Percentiles rank a stretch among this genome's conserved stretches.
phyloP scores from a whole-genome alignment of 2,888 invertebrate genomes.

The Apomyelois bistriatella region DNA sequence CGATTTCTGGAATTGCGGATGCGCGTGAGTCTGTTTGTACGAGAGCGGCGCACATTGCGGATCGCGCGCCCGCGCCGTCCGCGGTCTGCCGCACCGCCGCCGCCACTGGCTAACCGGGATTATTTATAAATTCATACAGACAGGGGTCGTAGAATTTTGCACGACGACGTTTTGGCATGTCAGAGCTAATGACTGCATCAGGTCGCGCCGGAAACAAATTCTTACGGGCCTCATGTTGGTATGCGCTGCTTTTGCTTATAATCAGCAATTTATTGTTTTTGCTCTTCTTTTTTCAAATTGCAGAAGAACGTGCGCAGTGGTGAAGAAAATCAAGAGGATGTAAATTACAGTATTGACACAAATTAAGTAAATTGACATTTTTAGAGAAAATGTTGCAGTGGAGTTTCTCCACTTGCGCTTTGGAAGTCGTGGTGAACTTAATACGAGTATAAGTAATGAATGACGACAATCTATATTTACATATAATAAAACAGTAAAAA shows the following conservation, averaged over 20 bases:
- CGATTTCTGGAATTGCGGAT: slow-evolving; percentile 11
- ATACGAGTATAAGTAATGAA: too few species aligned
- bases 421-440: too few species aligned
- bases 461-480: too few species aligned
- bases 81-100: slow-evolving; percentile 73
- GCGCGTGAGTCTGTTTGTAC: slow-evolving; percentile 44
- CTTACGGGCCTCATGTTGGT: slow-evolving; percentile 20
- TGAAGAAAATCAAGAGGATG: too few species aligned
- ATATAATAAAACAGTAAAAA: too few species aligned
- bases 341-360: too few species aligned
- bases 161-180: slow-evolving; percentile 60
- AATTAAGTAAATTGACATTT: too few species aligned
- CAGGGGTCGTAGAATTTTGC: slow-evolving; percentile 78
- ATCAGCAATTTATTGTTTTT: not conserved
- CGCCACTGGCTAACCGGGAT: slow-evolving; percentile 77
- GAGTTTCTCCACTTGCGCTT: too few species aligned
- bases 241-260: not conserved
- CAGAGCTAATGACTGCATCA: slow-evolving; percentile 57
- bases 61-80: slow-evolving; percentile 79
- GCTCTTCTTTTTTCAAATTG: too few species aligned
- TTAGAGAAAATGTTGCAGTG: too few species aligned
- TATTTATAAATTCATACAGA: slow-evolving; percentile 78
- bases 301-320: too few species aligned
- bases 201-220: slow-evolving; percentile 60
- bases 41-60: slow-evolving; percentile 54